Conservation (phyloP, 2,113 vertebrate genomes). For the Kobus ellipsiprymnus region DNA sequence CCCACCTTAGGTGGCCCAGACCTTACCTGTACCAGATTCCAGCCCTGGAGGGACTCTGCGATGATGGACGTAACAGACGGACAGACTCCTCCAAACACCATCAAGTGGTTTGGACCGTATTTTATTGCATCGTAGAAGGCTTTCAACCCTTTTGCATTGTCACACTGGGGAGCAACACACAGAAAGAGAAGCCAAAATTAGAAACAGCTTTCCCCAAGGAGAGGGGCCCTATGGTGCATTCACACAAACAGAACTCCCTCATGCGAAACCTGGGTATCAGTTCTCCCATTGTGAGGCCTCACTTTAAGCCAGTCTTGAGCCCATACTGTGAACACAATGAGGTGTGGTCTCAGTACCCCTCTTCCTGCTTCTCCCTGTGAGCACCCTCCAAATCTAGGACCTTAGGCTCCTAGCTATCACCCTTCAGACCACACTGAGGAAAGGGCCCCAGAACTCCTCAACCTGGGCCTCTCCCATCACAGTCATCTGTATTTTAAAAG, state of each 20-base stretch:
- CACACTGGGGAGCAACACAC: conserved; percentile 83
- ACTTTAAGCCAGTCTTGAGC: background rate
- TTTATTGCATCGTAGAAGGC: conserved; percentile 99
- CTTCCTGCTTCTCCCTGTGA: background rate
- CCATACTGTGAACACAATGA: background rate
- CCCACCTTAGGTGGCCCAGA: rapidly evolving
- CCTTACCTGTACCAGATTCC: conserved; percentile 99
- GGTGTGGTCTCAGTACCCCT: no score
- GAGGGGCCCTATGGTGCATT: background rate
- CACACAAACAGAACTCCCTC: background rate
- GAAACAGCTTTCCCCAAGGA: background rate
- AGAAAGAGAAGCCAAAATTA: conserved; percentile 45
- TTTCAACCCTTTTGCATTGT: conserved; percentile 98
- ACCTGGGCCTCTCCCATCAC: background rate
- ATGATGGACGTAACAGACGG: conserved; percentile 98
- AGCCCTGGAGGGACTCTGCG: conserved; percentile 96
- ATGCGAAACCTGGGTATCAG: background rate
- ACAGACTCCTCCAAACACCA: conserved; percentile 99
- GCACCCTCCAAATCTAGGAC: background rate
- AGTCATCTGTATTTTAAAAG: background rate
- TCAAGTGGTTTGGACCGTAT: conserved; percentile 97
- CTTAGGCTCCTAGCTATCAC: background rate
- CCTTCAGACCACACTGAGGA: background rate
- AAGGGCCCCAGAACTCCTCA: background rate
- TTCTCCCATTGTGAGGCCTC: background rate